Conservation (phyloP, 23 tunicate species). For the Trididemnum miniatum region DNA sequence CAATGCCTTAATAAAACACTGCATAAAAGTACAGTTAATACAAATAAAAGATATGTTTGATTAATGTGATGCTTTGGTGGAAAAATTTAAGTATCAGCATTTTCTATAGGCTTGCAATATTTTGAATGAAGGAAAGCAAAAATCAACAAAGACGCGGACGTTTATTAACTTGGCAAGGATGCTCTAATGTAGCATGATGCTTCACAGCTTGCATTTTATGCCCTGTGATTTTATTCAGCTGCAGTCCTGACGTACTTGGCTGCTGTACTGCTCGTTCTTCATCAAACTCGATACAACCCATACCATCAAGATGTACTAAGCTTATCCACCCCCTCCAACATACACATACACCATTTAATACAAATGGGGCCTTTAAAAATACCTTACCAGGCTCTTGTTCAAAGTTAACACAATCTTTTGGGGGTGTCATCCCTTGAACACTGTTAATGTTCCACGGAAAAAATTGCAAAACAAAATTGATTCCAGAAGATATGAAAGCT, state of each 20-base stretch:
- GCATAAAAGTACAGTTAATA: no score
- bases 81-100: no score
- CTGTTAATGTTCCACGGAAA: slow-evolving; percentile 65
- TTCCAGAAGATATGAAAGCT: slow-evolving; percentile 89
- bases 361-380: slow-evolving; percentile 72
- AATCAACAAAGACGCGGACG: slow-evolving; percentile 62
- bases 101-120: no score
- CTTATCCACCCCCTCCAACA: slow-evolving; percentile 90
- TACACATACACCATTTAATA: slow-evolving; percentile 89
- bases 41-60: no score
- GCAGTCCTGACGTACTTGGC: slow-evolving; percentile 21
- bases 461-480: slow-evolving; percentile 75
- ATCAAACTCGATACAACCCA: slow-evolving; percentile 85
- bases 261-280: slow-evolving; percentile 67
- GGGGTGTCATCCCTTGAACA: slow-evolving; percentile 67
- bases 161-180: slow-evolving; percentile 50
- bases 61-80: no score
- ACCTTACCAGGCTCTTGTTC: slow-evolving; percentile 91
- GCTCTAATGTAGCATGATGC: slow-evolving; percentile 57
- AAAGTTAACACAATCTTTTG: slow-evolving; percentile 93
- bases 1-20: no score
- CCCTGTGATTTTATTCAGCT: background rate
- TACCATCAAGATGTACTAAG: slow-evolving; percentile 71
- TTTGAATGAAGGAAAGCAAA: background rate
- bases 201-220: slow-evolving; percentile 5